A percentile compares a stretch with the other conserved stretches of the same genome.
Conservation (phyloP, 2,797 vertebrate species). For the Rhabdophis nuchalis region DNA sequence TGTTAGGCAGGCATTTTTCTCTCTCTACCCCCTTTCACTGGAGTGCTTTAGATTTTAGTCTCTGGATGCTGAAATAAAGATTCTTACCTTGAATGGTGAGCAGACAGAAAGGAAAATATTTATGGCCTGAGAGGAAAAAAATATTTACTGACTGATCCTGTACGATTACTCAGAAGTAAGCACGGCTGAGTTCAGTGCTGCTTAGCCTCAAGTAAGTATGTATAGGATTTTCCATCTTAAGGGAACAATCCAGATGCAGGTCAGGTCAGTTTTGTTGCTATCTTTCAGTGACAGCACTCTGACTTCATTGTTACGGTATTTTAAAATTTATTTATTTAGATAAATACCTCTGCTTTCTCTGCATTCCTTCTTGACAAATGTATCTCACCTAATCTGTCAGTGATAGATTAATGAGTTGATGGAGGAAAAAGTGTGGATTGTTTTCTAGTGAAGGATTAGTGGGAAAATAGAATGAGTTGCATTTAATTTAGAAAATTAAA, state of each 20-base stretch:
- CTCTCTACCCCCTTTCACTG: slow-evolving; percentile 20
- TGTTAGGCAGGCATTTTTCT: slow-evolving; percentile 29
- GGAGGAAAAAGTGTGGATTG: slow-evolving; percentile 21
- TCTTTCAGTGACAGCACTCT: background rate
- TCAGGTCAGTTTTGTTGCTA: background rate
- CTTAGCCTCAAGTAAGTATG: background rate
- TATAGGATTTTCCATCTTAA: background rate
- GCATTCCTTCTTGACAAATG: slow-evolving; percentile 23
- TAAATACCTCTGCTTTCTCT: background rate
- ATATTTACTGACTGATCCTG: background rate
- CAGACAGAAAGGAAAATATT: background rate
- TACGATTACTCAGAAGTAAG: background rate
- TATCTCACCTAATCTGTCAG: slow-evolving; percentile 9
- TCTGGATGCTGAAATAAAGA: slow-evolving; percentile 33
- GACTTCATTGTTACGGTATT: background rate
- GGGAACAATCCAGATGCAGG: background rate
- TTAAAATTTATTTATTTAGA: background rate
- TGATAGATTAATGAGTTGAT: background rate
- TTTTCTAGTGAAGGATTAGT: background rate
- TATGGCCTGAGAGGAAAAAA: background rate
- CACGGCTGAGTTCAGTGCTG: background rate
- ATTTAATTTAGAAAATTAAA: slow-evolving; percentile 12
- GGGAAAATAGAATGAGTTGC: slow-evolving; percentile 6
- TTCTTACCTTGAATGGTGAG: slow-evolving; percentile 10
- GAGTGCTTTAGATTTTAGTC: slow-evolving; percentile 51